Evolutionary conservation across 2,888 invertebrate species (phyloP).

Genomic region (Apotomis turbidana): DNA sequence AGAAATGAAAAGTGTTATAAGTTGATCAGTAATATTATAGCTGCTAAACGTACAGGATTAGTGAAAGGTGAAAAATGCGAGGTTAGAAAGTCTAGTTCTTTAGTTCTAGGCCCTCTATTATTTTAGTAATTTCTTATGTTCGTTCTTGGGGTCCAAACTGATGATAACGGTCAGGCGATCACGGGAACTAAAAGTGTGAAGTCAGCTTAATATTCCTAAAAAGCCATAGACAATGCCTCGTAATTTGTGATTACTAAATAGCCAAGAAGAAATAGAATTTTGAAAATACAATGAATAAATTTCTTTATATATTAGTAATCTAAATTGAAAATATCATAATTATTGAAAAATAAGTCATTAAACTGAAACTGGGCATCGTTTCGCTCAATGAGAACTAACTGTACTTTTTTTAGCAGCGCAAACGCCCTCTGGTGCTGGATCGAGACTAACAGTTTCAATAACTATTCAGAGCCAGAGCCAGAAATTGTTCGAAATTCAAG

Average conservation of each 20-base stretch:
- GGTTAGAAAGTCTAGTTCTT: too few relatives aligned
- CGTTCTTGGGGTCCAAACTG: too few relatives aligned
- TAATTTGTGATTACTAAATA: not conserved
- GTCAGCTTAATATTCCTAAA: not conserved
- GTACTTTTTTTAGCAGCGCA: conserved; percentile 24
- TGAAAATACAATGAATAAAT: not conserved
- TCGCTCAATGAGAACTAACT: conserved; percentile 49
- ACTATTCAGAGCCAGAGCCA: conserved; percentile 47
- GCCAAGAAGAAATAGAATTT: too few relatives aligned
- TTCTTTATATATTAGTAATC: not conserved
- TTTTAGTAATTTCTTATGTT: too few relatives aligned
- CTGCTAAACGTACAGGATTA: too few relatives aligned
- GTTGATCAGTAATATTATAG: too few relatives aligned
- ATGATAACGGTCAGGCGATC: too few relatives aligned
- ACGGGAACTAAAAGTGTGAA: not conserved
- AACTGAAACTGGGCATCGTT: not conserved
- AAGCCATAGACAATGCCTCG: conserved; percentile 14
- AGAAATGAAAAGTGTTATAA: too few relatives aligned
- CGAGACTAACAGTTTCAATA: conserved; percentile 14
- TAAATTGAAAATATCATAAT: not conserved
- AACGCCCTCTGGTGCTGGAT: conserved; percentile 54
- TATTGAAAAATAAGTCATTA: not conserved
- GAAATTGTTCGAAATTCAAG: conserved; percentile 77
- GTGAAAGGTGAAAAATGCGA: too few relatives aligned
- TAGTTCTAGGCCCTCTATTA: too few relatives aligned